Percentiles rank a stretch among this genome's conserved stretches.
Conservation (phyloP, 2,888 invertebrate genomes). For the Clusia tigrina region DNA sequence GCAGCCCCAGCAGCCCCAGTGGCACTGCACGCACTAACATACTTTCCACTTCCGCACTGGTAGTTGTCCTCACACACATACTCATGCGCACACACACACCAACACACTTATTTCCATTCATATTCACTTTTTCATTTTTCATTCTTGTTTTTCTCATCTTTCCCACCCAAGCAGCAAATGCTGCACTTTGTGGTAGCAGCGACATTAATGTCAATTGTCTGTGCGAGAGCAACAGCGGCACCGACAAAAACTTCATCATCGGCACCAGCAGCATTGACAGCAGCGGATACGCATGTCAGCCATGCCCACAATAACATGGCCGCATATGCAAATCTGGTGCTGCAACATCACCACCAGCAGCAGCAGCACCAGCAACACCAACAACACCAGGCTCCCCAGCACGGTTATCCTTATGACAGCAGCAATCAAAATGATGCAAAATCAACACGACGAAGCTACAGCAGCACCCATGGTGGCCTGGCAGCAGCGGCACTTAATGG, state of each 20-base stretch:
- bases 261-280: conserved; percentile 25
- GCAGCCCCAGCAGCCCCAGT: too few species aligned
- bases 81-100: not conserved
- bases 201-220: conserved; percentile 38
- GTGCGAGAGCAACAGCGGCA: conserved; percentile 36
- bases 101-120: not conserved
- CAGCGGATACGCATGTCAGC: conserved; percentile 38
- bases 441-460: conserved; percentile 38
- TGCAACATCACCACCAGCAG: conserved; percentile 37
- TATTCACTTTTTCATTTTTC: not conserved
- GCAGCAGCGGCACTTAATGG: conserved; percentile 48
- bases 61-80: not conserved
- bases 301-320: conserved; percentile 44
- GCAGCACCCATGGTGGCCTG: conserved; percentile 29
- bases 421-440: conserved; percentile 22
- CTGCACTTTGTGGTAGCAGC: conserved; percentile 43
- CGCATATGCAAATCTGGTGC: conserved; percentile 49
- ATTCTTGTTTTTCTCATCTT: not conserved
- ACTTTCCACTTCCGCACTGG: not conserved
- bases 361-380: conserved; percentile 29
- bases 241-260: conserved; percentile 33
- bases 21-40: not conserved
- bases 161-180: conserved; percentile 39
- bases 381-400: conserved; percentile 28
- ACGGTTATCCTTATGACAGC: conserved; percentile 31